Conservation (phyloP, 2,888 invertebrate species). For the Clivina fossor region DNA sequence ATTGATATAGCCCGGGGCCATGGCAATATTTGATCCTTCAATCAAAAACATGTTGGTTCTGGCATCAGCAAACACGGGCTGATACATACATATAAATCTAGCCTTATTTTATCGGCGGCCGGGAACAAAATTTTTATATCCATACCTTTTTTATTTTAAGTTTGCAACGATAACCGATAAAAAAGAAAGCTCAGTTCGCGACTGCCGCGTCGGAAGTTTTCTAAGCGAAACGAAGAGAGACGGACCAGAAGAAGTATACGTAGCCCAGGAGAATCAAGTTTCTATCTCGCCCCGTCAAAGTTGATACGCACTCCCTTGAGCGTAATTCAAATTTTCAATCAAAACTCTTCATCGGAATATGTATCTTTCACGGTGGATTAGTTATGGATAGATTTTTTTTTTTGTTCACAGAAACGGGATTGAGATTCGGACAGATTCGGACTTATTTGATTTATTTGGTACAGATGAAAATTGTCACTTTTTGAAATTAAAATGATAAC, state of each 20-base stretch:
- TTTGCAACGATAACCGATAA: constrained; percentile 22
- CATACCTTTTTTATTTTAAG: constrained; percentile 22
- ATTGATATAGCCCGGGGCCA: constrained; percentile 27
- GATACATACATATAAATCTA: constrained; percentile 10
- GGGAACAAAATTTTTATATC: constrained; percentile 19
- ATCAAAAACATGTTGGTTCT: constrained; percentile 14
- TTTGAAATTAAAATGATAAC: background rate
- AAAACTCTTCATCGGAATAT: constrained; percentile 27
- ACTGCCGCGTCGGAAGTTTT: no score
- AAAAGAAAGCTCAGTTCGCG: constrained; percentile 15
- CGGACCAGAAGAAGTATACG: no score
- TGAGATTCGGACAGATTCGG: no score
- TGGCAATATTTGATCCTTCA: constrained; percentile 23
- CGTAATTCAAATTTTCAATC: constrained; percentile 34
- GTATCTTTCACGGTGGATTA: constrained; percentile 32
- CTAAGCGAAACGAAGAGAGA: no score
- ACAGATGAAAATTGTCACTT: background rate
- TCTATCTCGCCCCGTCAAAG: constrained; percentile 15
- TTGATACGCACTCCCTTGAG: constrained; percentile 26
- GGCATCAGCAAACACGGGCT: constrained; percentile 12
- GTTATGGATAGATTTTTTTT: constrained; percentile 26
- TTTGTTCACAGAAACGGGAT: background rate
- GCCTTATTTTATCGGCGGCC: constrained; percentile 1
- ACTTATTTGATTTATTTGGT: no score
- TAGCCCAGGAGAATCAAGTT: constrained; percentile 25